Base-by-base conservation (phyloP, 2,888 invertebrate genomes). In the Antheraea assamensis region DNA sequence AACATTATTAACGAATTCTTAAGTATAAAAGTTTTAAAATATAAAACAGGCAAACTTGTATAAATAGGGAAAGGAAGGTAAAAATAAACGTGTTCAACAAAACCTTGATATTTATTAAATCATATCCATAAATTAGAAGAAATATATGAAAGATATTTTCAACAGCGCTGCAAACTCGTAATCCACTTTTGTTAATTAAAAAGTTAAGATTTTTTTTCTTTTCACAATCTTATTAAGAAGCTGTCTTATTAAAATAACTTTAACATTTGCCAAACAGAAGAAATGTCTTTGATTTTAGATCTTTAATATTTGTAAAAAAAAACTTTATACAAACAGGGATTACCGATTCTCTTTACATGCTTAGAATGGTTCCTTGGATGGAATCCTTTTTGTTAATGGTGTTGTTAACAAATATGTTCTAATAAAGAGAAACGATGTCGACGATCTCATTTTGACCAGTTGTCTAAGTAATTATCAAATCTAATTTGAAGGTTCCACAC, bases 381-480 rank as follows among this genome's bases (percentile, higher is more conserved):
- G 10, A 61, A 24, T 30, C 24, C 47, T 2, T 47, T 19, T 52
- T 52, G 7, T 3, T 52, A 21, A 27, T 13, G 30, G 19, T 31
- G 19, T 27, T 30, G 61, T 27, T 66, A 19, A 17, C 17, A 31
- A 66, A 30, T 68, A 68, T 35, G 8, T 31, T 30, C 61, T 61
- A 64, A 27, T 17, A 64, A 64, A 30, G 30, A 15, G 64, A 30
- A 27, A 64, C 30, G 17, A 30, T 64, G 31, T 35, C 35, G 15
- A n/a, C 31, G 31, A n/a, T 35, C 13, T 35, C 21, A 35, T 68
- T 68, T 35, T 35, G 35, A 31, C 7, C 68, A 68, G 68, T 68
- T 31, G 21, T 10, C 68, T 35, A 10, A 13, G 68, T 68, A 68
- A 68, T 68, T 68, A 68, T 68, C 31, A 68, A 68, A 68, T 68